A percentile compares a stretch with the other conserved stretches of the same genome.
These are phyloP conservation scores for Ibycter americanus DNA, from an alignment of 2,797 vertebrate species.

Conservation along the genomic window DNA sequence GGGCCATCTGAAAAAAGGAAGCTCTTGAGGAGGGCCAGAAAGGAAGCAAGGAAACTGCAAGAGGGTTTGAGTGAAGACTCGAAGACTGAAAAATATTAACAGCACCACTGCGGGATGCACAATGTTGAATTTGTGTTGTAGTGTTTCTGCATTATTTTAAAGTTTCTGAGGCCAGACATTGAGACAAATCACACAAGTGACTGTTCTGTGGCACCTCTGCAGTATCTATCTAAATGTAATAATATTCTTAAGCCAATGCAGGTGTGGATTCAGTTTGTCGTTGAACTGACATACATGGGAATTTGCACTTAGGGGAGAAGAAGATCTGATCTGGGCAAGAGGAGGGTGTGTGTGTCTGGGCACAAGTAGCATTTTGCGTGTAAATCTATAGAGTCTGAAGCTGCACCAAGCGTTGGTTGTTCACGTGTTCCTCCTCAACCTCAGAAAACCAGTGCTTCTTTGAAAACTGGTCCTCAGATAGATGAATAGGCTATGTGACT, in stretches of 20 bases:
- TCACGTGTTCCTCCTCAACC: not conserved
- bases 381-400: not conserved
- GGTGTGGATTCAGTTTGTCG: not conserved
- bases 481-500: not conserved
- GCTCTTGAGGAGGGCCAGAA: not conserved
- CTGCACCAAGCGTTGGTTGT: not conserved
- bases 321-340: not conserved
- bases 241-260: not conserved
- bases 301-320: not conserved
- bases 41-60: not conserved
- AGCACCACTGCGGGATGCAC: not conserved
- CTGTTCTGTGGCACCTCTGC: not conserved
- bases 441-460: not conserved
- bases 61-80: not conserved
- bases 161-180: not conserved
- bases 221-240: not conserved
- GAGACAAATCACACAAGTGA: not conserved
- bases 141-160: not conserved
- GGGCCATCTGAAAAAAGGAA: not conserved
- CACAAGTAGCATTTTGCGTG: not conserved
- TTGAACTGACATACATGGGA: not conserved
- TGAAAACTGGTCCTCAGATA: not conserved
- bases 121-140: not conserved
- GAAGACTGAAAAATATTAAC: not conserved
- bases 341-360: not conserved